These are phyloP conservation scores for Rhinichthys osculus DNA, from an alignment of 2,797 vertebrate genomes.

Conservation along the genomic window DNA sequence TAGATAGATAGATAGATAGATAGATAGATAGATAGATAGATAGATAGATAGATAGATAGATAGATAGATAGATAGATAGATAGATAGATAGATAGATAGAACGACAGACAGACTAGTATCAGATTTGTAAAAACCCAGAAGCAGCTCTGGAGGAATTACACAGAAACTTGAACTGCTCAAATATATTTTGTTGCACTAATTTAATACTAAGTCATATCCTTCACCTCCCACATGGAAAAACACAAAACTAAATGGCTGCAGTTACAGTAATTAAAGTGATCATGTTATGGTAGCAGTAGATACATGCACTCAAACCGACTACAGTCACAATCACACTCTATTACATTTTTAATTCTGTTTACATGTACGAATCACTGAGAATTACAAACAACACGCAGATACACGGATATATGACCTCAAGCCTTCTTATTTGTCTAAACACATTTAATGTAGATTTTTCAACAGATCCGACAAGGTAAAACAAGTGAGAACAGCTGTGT, in stretches of 20 bases:
- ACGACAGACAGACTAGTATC: background rate
- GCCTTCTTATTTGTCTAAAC: background rate
- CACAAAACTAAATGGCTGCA: background rate
- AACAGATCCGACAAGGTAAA: conserved; percentile 4
- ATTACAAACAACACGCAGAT: background rate
- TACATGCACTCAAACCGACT: background rate
- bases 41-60: background rate
- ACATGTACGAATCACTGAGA: background rate
- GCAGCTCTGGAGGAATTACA: conserved; percentile 1
- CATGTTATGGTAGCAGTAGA: background rate
- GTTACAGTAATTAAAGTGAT: conserved; percentile 19
- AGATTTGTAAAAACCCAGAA: background rate
- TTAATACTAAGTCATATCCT: background rate
- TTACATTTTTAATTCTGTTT: conserved; percentile 12
- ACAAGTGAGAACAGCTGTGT: background rate
- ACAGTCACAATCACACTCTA: conserved; percentile 9
- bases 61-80: background rate
- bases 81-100: background rate
- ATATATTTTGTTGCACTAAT: background rate
- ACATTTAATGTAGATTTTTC: conserved; percentile 3
- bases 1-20: accelerated
- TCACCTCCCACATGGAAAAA: background rate
- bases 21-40: background rate
- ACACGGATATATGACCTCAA: background rate
- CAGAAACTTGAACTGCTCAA: background rate